Evolutionary conservation across 1,140 invertebrate genomes (phyloP).

Genomic region (Drosophila novamexicana): DNA sequence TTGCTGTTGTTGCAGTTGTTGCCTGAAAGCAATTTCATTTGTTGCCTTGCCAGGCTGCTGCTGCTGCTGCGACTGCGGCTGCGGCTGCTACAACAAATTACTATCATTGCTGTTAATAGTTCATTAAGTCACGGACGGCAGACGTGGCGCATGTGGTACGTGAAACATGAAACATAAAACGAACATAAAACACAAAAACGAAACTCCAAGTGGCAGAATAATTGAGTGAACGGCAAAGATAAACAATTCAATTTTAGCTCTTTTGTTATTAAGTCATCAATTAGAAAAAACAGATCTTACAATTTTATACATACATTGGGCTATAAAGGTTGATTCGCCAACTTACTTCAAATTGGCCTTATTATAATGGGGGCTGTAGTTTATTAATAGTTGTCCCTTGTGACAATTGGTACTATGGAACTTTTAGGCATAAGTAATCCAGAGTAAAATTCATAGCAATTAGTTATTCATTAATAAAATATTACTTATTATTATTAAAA

Average conservation of each 20-base stretch:
- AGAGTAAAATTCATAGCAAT: too few species aligned
- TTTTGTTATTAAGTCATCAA: slow-evolving; percentile 81
- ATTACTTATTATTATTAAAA: too few species aligned
- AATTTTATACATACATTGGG: neutral
- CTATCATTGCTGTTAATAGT: slow-evolving; percentile 83
- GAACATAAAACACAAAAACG: slow-evolving; percentile 41
- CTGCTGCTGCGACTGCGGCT: slow-evolving; percentile 8
- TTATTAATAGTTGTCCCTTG: too few species aligned
- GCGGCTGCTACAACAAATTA: slow-evolving; percentile 71
- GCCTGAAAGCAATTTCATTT: slow-evolving; percentile 74
- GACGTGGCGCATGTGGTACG: slow-evolving; percentile 64
- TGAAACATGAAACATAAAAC: slow-evolving; percentile 67
- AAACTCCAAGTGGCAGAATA: slow-evolving; percentile 74
- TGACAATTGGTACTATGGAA: too few species aligned
- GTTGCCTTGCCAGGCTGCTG: slow-evolving; percentile 39
- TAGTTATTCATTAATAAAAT: too few species aligned
- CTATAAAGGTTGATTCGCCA: slow-evolving; percentile 4
- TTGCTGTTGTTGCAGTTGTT: slow-evolving; percentile 33
- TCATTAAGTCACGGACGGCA: slow-evolving; percentile 79
- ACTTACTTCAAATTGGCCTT: neutral
- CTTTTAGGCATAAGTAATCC: too few species aligned
- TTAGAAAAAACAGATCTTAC: slow-evolving; percentile 52
- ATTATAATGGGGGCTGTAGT: too few species aligned
- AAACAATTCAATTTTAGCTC: slow-evolving; percentile 72
- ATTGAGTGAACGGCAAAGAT: slow-evolving; percentile 78